phyloP scores from a whole-genome alignment of 2,888 invertebrate genomes.

The Clunio marinus region DNA sequence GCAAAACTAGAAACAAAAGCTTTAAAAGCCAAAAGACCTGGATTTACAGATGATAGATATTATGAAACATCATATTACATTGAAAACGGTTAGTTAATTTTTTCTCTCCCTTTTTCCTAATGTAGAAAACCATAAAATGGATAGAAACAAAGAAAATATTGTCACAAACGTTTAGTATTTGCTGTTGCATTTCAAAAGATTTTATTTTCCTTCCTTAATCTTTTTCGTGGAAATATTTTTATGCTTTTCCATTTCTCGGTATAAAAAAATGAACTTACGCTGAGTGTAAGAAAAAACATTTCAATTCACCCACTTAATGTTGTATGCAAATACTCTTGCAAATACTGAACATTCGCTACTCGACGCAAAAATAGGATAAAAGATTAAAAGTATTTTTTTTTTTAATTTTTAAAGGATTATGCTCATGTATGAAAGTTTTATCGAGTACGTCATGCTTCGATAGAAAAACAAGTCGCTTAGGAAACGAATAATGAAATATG shows the following conservation, averaged over 20 bases:
- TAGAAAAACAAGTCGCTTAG: no score
- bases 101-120: background rate
- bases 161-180: background rate
- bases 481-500: conserved; percentile 15
- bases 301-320: background rate
- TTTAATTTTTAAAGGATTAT: no score
- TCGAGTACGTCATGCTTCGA: no score
- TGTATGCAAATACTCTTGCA: background rate
- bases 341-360: no score
- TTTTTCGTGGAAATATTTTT: no score
- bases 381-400: no score
- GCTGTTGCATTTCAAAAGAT: background rate
- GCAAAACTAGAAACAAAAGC: conserved; percentile 89
- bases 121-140: background rate
- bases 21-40: conserved; percentile 83
- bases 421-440: no score
- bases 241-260: background rate
- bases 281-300: background rate
- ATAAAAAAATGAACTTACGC: background rate
- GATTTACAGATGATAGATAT: conserved; percentile 87
- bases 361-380: no score
- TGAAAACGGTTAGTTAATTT: conserved; percentile 75
- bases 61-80: conserved; percentile 93
- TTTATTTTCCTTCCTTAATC: background rate
- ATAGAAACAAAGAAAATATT: background rate